phyloP scores from a whole-genome alignment of 2,888 invertebrate species.

The Xylota segnis region DNA sequence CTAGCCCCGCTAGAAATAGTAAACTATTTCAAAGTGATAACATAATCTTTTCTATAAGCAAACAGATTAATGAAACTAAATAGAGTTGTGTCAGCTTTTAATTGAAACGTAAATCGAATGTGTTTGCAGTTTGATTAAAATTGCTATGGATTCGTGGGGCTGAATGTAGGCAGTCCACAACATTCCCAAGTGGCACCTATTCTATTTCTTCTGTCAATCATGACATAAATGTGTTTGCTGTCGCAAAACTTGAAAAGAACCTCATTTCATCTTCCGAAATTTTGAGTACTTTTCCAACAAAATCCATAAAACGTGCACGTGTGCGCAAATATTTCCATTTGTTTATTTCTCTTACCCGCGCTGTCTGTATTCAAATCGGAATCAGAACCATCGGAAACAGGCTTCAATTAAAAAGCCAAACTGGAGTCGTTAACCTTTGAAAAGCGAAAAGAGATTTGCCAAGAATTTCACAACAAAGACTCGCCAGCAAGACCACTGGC shows the following conservation, averaged over 20 bases:
- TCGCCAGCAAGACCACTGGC: no score
- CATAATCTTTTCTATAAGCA: background rate
- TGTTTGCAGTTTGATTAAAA: background rate
- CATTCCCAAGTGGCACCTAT: no score
- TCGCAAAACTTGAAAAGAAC: no score
- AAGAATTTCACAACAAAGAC: background rate
- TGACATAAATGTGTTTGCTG: no score
- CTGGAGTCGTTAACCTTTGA: conserved; percentile 3
- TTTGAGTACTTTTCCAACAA: background rate
- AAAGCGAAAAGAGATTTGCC: conserved; percentile 16
- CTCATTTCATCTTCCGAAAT: background rate
- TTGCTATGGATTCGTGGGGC: background rate
- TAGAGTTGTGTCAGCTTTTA: background rate
- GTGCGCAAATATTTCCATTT: background rate
- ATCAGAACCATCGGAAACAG: conserved; percentile 21
- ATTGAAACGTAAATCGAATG: background rate
- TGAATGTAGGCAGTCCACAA: no score
- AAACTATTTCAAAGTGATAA: background rate
- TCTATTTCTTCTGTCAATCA: no score
- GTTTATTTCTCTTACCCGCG: background rate
- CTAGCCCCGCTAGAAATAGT: background rate
- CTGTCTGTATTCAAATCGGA: background rate
- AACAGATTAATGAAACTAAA: background rate
- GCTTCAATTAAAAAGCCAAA: conserved; percentile 2
- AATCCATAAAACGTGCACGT: conserved; percentile 6